phyloP scores from a whole-genome alignment of 1,140 invertebrate species.

The Euschistus heros region DNA sequence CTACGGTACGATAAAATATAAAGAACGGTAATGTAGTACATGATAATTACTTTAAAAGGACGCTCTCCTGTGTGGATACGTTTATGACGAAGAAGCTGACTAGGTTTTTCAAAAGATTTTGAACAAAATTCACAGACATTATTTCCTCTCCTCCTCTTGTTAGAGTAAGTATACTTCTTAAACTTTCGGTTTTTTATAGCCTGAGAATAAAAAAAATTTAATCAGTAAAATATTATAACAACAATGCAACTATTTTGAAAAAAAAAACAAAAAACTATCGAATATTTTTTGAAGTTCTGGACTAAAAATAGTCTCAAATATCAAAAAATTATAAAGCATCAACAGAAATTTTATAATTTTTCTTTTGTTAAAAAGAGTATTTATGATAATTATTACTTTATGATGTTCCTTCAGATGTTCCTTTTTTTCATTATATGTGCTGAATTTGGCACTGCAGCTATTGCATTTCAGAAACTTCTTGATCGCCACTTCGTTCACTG shows the following conservation, averaged over 20 bases:
- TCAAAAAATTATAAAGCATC: no score
- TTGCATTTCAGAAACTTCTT: neutral
- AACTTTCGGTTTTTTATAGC: slow-evolving; percentile 28
- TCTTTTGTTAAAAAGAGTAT: no score
- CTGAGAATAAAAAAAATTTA: slow-evolving; percentile 22
- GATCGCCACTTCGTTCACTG: neutral
- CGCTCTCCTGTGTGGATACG: slow-evolving; percentile 54
- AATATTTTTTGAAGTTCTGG: no score
- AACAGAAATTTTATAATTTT: no score
- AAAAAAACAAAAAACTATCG: no score
- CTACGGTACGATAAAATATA: no score
- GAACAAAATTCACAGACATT: slow-evolving; percentile 38
- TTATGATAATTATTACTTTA: slow-evolving; percentile 34
- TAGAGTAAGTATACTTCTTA: slow-evolving; percentile 12
- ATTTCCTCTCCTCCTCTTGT: slow-evolving; percentile 25
- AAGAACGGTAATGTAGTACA: no score
- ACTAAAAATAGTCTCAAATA: no score
- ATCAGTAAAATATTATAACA: no score
- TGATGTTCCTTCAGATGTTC: slow-evolving; percentile 45
- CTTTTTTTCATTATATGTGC: slow-evolving; percentile 29
- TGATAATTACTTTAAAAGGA: slow-evolving; percentile 43
- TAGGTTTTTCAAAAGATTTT: slow-evolving; percentile 47
- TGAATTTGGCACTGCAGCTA: neutral
- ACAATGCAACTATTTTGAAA: no score
- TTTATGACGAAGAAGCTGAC: slow-evolving; percentile 46